phyloP scores from a whole-genome alignment of 2,888 invertebrate genomes.

The Idaea straminata region DNA sequence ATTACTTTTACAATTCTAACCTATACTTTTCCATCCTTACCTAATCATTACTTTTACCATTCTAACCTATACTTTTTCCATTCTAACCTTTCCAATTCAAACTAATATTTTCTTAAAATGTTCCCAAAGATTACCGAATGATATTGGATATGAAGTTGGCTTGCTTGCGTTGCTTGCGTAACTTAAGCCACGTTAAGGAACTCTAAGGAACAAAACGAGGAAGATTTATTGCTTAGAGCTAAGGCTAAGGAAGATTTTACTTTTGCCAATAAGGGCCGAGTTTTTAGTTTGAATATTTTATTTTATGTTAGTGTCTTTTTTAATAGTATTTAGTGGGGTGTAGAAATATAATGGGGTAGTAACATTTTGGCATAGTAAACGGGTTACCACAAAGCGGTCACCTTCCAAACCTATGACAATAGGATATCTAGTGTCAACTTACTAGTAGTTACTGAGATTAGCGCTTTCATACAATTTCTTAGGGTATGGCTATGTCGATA shows the following conservation, averaged over 20 bases:
- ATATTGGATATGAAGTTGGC: conserved; percentile 47
- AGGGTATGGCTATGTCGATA: no score
- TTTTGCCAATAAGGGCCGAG: background rate
- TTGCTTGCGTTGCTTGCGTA: conserved; percentile 40
- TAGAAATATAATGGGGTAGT: no score
- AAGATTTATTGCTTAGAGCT: background rate
- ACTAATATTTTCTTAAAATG: conserved; percentile 7
- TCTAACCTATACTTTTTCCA: no score
- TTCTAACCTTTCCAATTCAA: background rate
- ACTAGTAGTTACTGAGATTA: no score
- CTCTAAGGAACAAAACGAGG: conserved; percentile 2
- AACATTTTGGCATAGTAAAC: no score
- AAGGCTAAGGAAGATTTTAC: background rate
- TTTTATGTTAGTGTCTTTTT: conserved; percentile 6
- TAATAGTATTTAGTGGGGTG: background rate
- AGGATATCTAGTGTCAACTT: no score
- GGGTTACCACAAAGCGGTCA: no score
- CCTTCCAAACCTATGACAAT: no score
- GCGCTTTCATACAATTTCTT: no score
- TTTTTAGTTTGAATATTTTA: conserved; percentile 4
- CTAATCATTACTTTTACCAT: no score
- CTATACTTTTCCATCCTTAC: no score
- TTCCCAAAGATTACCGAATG: conserved; percentile 38
- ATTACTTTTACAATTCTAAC: no score
- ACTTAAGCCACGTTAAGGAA: conserved; percentile 18